Evolutionary conservation across 2,113 vertebrate species (phyloP).

Genomic region (Gasterosteus aculeatus): DNA sequence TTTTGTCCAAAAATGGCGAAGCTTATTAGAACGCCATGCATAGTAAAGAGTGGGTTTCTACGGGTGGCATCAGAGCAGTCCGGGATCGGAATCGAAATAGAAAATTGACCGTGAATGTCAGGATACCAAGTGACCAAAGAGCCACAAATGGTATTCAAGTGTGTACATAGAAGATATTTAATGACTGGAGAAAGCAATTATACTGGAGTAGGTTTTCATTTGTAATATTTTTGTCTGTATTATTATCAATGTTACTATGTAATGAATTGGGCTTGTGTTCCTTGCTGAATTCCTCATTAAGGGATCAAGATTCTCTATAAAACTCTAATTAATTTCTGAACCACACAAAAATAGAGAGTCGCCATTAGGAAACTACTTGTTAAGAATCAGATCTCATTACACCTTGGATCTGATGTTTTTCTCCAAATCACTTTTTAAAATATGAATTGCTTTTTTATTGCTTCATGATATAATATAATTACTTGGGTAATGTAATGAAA

Average conservation of each 20-base stretch:
- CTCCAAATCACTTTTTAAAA: constrained; percentile 52
- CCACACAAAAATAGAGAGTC: constrained; percentile 69
- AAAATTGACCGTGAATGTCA: constrained; percentile 58
- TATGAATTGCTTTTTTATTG: constrained; percentile 54
- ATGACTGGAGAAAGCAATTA: not conserved
- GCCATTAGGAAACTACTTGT: constrained; percentile 60
- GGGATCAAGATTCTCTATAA: constrained; percentile 67
- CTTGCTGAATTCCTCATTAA: constrained; percentile 60
- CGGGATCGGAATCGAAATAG: constrained; percentile 66
- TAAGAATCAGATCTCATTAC: constrained; percentile 61
- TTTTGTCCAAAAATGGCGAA: constrained; percentile 76
- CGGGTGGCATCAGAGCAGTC: constrained; percentile 65
- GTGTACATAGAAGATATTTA: not conserved
- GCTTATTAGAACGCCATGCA: constrained; percentile 73
- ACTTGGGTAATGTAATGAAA: constrained; percentile 34
- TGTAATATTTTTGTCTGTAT: constrained; percentile 3
- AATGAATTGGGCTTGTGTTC: constrained; percentile 32
- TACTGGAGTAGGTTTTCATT: not conserved
- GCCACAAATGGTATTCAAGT: not conserved
- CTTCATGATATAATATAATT: constrained; percentile 56
- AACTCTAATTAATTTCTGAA: constrained; percentile 72
- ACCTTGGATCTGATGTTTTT: constrained; percentile 49
- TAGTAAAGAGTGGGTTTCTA: constrained; percentile 66
- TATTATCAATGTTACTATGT: not conserved
- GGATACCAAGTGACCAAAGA: constrained; percentile 31